Base-by-base conservation (phyloP, 2,888 invertebrate species). In the Scaptomyza reducta region DNA sequence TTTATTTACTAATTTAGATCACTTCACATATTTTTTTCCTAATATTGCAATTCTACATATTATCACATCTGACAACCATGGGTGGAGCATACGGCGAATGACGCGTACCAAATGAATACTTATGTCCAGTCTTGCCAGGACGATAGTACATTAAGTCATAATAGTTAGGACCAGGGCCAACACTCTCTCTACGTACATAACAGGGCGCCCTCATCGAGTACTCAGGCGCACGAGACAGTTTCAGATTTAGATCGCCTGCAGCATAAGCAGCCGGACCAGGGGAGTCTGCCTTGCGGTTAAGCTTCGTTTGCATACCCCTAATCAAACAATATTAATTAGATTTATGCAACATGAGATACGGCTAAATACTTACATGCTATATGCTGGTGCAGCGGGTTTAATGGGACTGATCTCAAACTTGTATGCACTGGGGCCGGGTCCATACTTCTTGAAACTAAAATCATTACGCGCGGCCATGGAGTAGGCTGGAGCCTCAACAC, bases 391-490 rank as follows among this genome's bases (percentile, higher is more conserved):
- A 2, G 72, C 58, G 2, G 77, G 88, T 38, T 84, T 90, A 1
- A 88, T 75, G 0, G 78, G 49, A 18, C 71, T 60, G 1, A 89
- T 61, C 16, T 87, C 79, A 57, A 86, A 77, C 22, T 66, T 79
- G 67, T 91, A 91, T 0, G 79, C 79, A 74, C 90, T 91, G 7
- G 91, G 90, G 6, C 88, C 90, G 3, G 91, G 91, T 33, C 72
- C 78, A 7, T 35, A 63, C 2, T 77, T 80, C 54, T 88, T 89
- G 25, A 56, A 77, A 13, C 35, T 46, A n/a, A 53, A 70, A 3
- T 65, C 65, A 22, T 84, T 75, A 31, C 92, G 92, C 6, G 89
- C 82, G 27, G 92, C 92, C 86, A 95, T 92, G 3, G 93, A 92
- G 79, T 93, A 95, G 6, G 93, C 92, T 0, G 95, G 91, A 1